Base-by-base conservation (phyloP, 2,113 vertebrate genomes). In the Cromileptes altivelis region DNA sequence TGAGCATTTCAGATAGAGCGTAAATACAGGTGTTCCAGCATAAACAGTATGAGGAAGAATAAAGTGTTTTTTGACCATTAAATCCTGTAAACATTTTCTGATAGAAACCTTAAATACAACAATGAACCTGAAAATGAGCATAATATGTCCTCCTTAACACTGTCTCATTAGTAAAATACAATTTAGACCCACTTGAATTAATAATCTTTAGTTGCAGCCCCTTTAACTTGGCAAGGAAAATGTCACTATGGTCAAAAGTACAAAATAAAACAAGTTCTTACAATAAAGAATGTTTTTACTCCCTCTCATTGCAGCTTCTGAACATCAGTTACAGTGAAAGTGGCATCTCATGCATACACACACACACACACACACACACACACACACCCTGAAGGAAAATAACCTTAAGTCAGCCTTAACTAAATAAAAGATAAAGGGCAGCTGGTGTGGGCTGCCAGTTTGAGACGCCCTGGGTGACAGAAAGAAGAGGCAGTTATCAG, bases 381-480 rank as follows among this genome's bases (percentile, higher is more conserved):
- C 62, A 49, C 17, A n/a, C 63, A 13, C 1, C 27, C 30, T 42
- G 6, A 40, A 55, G 71, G 42, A 61, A 61, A 77, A 53, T 27
- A 14, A 70, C 12, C 3, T 76, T 45, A 42, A 68, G 42, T 83
- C 78, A 71, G 49, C 70, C 64, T 25, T 78, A 80, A 74, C 33
- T 52, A 63, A 70, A 87, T 86, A 74, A 92, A 86, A 67, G 50
- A 87, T 86, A 78, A 92, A 88, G 73, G 50, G 74, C 75, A 86
- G 70, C 53, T 85, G 82, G 47, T 70, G 72, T 78, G 50, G 57
- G 63, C 25, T 4, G 81, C 42, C 10, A 40, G 62, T 30, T n/a
- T 27, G 4, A 42, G 74, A 65, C 10, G 64, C 62, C 42, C 53
- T 21, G 68, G 53, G 75, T 62, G 75, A 73, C 53, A 75, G 56